These are phyloP conservation scores for Ganaspis sp. DNA, from an alignment of 1,140 invertebrate species.

Conservation along the genomic window DNA sequence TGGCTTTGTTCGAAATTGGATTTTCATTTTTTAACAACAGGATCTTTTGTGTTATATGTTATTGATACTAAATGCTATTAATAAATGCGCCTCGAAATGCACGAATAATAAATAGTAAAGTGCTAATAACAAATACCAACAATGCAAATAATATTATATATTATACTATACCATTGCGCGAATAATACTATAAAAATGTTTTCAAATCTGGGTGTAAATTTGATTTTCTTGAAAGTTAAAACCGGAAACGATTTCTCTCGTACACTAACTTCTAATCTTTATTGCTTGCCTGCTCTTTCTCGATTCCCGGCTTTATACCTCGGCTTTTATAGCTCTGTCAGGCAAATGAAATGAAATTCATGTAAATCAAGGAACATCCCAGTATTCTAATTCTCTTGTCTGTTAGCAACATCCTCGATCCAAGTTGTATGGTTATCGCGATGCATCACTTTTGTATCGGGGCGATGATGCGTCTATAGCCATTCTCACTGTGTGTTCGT, in stretches of 20 bases:
- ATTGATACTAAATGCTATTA: no score
- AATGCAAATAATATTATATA: no score
- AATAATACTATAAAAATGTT: no score
- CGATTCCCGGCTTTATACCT: neutral
- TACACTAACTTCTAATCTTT: slow-evolving; percentile 43
- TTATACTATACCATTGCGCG: no score
- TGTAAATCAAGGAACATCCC: slow-evolving; percentile 55
- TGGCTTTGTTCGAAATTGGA: no score
- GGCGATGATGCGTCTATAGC: slow-evolving; percentile 69
- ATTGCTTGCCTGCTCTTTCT: slow-evolving; percentile 42
- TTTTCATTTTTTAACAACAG: no score
- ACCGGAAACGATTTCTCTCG: neutral
- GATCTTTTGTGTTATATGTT: no score
- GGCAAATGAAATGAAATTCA: slow-evolving; percentile 57
- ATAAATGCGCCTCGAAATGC: no score
- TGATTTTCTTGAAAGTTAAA: neutral
- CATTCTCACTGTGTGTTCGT: slow-evolving; percentile 56
- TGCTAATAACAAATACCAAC: no score
- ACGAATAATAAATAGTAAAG: no score
- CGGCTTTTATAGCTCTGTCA: slow-evolving; percentile 41
- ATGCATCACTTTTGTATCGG: slow-evolving; percentile 67
- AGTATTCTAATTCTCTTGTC: slow-evolving; percentile 33
- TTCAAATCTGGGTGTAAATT: no score
- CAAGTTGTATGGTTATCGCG: slow-evolving; percentile 56
- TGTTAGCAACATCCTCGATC: slow-evolving; percentile 37